Evolutionary conservation across 2,113 vertebrate genomes (phyloP), one percentile per base, ranked within the genome.

Genomic region (Marcusenius ussheri): DNA sequence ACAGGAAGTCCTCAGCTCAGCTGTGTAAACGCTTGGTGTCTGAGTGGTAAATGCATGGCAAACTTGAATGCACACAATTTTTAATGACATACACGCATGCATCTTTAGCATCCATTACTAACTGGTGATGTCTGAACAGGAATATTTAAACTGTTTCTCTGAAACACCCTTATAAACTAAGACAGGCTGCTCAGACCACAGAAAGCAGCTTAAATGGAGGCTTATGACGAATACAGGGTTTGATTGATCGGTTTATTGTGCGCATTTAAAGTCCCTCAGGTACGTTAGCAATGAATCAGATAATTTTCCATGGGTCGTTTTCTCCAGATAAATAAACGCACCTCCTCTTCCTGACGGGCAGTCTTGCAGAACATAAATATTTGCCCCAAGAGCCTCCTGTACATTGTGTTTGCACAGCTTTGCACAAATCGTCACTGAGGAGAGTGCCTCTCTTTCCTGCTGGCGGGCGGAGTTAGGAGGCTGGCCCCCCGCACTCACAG

Each of bases 341-440:
- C 85, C 88, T 89, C 46, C 24, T 89, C 70, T 89, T 74, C 88
- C 66, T 80, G 88, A 51, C 10, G 9, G 66, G 74, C 50, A 53
- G 19, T 3, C 50, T 56, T 83, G 66, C 88, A 89, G 17, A 84
- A 89, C 39, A 51, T 27, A 90, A 90, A 90, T 87, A 90, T 90
- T 90, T 90, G 89, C 39, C 58, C 27, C 42, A 27, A 35, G 50
- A 84, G 80, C 39, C 49, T 21, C 19, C 53, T 77, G 83, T 51
- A 39, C 53, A 11, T 42, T 10, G 4, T 87, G 53, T 90, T 90
- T 87, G 62, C 45, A 50, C 84, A 90, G 84, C 58, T 50, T 47
- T 39, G 42, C 46, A 50, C 47, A 70, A 74, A 70, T 87, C 45
- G 66, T 87, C 83, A 53, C 58, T 13, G 47, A 15, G 27, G 70